Percentiles rank a stretch among this genome's conserved stretches.
These are phyloP conservation scores for Nasonia vitripennis DNA, from an alignment of 1,140 invertebrate genomes.

Conservation along the genomic window DNA sequence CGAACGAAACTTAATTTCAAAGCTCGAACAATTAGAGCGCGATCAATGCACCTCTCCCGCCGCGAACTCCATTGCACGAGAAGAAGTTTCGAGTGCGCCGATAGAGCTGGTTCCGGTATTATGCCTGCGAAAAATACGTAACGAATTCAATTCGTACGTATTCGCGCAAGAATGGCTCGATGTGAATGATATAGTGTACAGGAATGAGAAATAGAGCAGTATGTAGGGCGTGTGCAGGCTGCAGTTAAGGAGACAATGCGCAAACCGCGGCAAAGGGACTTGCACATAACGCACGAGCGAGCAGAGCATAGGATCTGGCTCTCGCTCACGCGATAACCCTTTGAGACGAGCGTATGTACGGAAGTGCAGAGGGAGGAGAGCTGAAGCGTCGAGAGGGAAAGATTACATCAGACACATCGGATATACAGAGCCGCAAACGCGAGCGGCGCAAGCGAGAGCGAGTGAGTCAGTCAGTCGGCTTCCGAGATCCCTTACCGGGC, in stretches of 20 bases:
- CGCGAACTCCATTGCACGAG: background rate
- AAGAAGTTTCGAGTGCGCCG: background rate
- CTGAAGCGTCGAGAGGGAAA: background rate
- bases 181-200: too few species aligned
- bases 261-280: background rate
- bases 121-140: background rate
- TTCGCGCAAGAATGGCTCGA: too few species aligned
- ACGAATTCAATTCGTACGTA: too few species aligned
- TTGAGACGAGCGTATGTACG: background rate
- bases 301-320: background rate
- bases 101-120: background rate
- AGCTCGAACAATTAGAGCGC: background rate
- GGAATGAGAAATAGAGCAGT: too few species aligned
- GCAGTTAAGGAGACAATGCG: too few species aligned
- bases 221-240: too few species aligned
- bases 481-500: background rate
- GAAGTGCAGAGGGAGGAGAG: background rate
- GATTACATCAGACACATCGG: background rate
- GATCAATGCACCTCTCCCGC: background rate
- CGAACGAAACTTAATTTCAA: background rate
- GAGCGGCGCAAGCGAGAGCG: background rate
- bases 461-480: constrained; percentile 39
- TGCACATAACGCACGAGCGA: background rate
- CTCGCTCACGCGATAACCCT: background rate
- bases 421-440: background rate